phyloP scores from a whole-genome alignment of 2,797 vertebrate genomes.

The Hirundo rustica region DNA sequence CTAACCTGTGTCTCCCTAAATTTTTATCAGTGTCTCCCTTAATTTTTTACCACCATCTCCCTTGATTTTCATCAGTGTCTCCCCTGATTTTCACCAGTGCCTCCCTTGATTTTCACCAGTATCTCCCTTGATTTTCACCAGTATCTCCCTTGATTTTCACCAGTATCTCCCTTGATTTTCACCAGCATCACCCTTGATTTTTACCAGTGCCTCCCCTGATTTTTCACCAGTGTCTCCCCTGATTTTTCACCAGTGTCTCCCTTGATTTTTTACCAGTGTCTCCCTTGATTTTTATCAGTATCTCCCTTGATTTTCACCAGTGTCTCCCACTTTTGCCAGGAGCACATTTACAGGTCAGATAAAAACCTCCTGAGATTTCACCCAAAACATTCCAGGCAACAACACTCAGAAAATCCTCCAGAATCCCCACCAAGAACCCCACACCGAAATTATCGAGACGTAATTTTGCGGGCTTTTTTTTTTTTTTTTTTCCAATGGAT shows the following conservation, averaged over 20 bases:
- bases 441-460: neutral
- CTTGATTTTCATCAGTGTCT: no score
- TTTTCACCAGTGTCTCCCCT: neutral
- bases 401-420: neutral
- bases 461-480: neutral
- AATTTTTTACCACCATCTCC: no score
- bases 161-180: neutral
- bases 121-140: neutral
- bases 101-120: no score
- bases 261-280: neutral
- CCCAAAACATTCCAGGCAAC: neutral
- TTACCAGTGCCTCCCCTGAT: neutral
- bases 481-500: neutral
- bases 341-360: accelerated
- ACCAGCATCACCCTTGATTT: neutral
- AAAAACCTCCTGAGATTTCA: neutral
- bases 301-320: no score
- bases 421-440: neutral
- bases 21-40: accelerated
- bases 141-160: no score
- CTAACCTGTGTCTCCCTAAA: no score
- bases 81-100: no score
- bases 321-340: neutral
- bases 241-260: neutral
- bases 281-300: accelerated